Evolutionary conservation across 2,888 invertebrate genomes (phyloP).

Genomic region (Neelides folsomi): DNA sequence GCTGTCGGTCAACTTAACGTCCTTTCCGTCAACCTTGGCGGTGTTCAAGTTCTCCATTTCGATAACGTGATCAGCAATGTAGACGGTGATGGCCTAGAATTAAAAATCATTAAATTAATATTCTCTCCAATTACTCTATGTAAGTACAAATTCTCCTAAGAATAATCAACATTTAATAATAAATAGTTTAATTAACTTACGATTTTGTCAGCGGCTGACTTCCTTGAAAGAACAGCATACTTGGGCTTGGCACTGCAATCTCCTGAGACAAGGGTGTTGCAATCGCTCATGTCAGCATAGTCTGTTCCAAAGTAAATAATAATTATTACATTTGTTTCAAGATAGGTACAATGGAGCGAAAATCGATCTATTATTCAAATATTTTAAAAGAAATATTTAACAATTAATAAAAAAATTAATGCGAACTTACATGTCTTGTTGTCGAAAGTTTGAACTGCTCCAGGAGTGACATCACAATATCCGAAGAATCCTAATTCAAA

Average conservation of each 20-base stretch:
- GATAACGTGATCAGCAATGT: constrained; percentile 30
- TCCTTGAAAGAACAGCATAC: constrained; percentile 28
- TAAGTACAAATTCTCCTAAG: no score
- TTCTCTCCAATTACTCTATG: no score
- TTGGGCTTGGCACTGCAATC: constrained; percentile 31
- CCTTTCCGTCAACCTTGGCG: constrained; percentile 23
- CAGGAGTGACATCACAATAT: constrained; percentile 31
- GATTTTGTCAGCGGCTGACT: constrained; percentile 27
- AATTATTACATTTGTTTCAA: no score
- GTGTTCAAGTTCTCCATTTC: constrained; percentile 28
- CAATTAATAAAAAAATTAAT: no score
- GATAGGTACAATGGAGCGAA: no score
- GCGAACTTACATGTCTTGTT: constrained; percentile 26
- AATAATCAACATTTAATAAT: neutral
- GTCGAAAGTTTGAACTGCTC: constrained; percentile 32
- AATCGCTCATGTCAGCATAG: constrained; percentile 29
- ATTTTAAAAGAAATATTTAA: no score
- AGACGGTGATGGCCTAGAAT: constrained; percentile 24
- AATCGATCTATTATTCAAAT: no score
- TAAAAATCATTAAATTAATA: no score
- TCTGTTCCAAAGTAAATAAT: no score
- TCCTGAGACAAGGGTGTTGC: constrained; percentile 28
- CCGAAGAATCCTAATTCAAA: constrained; percentile 28
- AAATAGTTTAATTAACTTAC: constrained; percentile 12
- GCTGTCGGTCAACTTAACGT: constrained; percentile 23